Conservation (phyloP, 1,140 invertebrate genomes). For the Dufourea novaeangliae region DNA sequence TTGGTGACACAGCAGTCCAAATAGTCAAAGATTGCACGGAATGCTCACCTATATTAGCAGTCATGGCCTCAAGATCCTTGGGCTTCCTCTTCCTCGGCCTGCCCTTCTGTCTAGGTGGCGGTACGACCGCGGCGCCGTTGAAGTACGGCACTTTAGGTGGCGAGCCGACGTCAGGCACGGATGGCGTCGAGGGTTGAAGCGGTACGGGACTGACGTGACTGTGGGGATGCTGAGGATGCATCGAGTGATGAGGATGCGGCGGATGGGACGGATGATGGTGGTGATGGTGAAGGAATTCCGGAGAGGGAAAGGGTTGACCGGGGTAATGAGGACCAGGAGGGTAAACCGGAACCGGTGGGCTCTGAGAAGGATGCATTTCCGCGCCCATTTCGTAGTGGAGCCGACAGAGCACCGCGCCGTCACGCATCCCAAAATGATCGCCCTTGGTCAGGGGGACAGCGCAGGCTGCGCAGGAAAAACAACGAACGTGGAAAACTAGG, state of each 20-base stretch:
- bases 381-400: constrained; percentile 91
- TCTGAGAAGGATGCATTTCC: constrained; percentile 85
- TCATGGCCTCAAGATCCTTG: constrained; percentile 92
- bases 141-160: constrained; percentile 85
- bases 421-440: constrained; percentile 96
- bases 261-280: constrained; percentile 78
- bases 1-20: too few relatives aligned
- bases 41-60: constrained; percentile 90
- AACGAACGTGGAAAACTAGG: constrained; percentile 96
- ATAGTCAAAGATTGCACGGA: not conserved
- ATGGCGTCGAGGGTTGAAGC: constrained; percentile 75
- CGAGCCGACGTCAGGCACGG: constrained; percentile 71
- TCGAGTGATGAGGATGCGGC: constrained; percentile 75
- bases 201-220: constrained; percentile 79
- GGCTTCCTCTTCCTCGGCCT: constrained; percentile 95
- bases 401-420: constrained; percentile 91
- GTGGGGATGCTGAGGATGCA: constrained; percentile 81
- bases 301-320: constrained; percentile 81
- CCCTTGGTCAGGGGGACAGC: constrained; percentile 91
- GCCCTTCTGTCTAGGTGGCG: constrained; percentile 92
- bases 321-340: constrained; percentile 83
- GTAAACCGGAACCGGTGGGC: constrained; percentile 81
- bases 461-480: constrained; percentile 97
- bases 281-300: constrained; percentile 82
- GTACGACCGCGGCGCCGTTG: constrained; percentile 85